Evolutionary conservation across 2,797 vertebrate species (phyloP), one percentile per base, ranked within the genome.

Genomic region (Apodemus agrarius): DNA sequence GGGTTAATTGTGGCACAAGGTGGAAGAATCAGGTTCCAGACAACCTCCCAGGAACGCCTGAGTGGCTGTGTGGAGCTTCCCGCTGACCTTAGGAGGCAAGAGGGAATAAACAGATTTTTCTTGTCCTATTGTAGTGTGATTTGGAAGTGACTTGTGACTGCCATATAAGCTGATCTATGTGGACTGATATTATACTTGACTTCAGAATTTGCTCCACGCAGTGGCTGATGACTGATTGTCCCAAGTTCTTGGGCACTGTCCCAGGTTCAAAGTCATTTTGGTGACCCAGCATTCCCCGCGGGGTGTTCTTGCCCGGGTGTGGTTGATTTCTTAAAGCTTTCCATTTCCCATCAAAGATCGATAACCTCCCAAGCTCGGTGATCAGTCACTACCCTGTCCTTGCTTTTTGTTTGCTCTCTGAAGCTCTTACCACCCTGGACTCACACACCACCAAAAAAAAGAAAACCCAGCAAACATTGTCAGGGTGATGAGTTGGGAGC

Each of bases 311-410:
- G 22, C 65, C 65, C 6, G 10, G 10, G 1, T 0, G 31, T 85
- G 72, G 40, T 16, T 82, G 72, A 79, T 67, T 89, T 94, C 91
- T 90, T 72, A 69, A 89, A 69, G 43, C 24, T 63, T 72, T 79
- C 90, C n/a, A 93, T 94, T 95, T 94, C 74, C 61, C 81, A 52
- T 86, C 29, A 82, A 52, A 69, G 95, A 90, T 91, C 76, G 72
- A 92, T 97, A 82, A 63, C 43, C 80, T 79, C 67, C 88, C 63
- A 83, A 93, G 93, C 1, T 61, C 52, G 91, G 59, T 40, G 59
- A 80, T 34, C 40, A 63, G 46, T 86, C 67, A 37, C 78, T 67
- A 89, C 52, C 95, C 79, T 13, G 37, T 61, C 76, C 52, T 74
- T 83, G 49, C 29, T 37, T 90, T 79, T 59, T 31, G 14, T 65